Base-by-base conservation (phyloP, 2,113 vertebrate genomes). In the Muntiacus muntjak region DNA sequence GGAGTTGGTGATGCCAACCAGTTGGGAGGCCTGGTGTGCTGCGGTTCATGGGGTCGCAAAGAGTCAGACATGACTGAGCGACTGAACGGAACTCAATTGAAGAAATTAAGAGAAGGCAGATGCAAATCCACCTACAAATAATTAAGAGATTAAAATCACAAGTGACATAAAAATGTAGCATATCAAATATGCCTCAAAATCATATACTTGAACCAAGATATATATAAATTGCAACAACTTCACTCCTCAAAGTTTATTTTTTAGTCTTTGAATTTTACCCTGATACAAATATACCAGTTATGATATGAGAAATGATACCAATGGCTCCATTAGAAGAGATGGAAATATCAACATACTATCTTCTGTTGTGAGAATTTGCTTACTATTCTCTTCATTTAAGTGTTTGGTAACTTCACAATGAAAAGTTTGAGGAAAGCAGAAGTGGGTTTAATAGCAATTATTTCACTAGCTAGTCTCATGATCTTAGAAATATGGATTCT, bases 21-120 rank as follows among this genome's bases (percentile, higher is more conserved):
- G 12, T 50, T 50, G 62, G 7, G 16, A 64, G 62, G 33, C 33
- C 15, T n/a, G 62, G 33, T 15, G 33, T n/a, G 30, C 62, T 64
- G 3, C 1, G 9, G 7, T n/a, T 3, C 16, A 64, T 19, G 7
- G 30, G 3, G 30, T 64, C 1, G 0, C 62, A 64, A 64, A 16
- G 33, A n/a, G 16, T n/a, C 6, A 16, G 33, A n/a, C 62, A 17
- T 4, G 33, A n/a, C 62, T 64, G 30, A 64, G 7, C n/a, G 30
- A 64, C 62, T 64, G 15, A 64, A 57, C 23, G 25, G 55, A 57
- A 64, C 23, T 58, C 23, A 58, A 58, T 5, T 58, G 57, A 58
- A 64, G 2, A 67, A 57, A 54, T 83, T 16, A 67, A 91, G 81
- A 83, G 60, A 30, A 14, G 13, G 9, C 3, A n/a, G 16, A 28